Evolutionary conservation across 2,888 invertebrate species (phyloP).

Genomic region (Allacma fusca): DNA sequence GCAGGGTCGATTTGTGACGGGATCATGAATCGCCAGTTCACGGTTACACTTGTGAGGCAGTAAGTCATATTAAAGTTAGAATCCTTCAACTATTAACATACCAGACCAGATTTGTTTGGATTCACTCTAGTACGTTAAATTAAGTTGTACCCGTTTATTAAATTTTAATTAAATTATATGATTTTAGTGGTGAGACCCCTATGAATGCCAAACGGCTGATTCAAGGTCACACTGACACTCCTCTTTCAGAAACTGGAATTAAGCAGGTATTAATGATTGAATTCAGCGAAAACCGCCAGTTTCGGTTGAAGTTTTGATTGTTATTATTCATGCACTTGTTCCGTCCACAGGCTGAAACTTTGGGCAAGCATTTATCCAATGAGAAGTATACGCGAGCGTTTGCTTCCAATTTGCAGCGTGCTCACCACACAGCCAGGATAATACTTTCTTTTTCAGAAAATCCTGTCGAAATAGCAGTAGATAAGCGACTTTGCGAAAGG

Average conservation of each 20-base stretch:
- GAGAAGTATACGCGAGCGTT: conserved; percentile 48
- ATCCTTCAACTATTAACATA: neutral
- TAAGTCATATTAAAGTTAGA: conserved; percentile 41
- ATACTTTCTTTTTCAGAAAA: conserved; percentile 46
- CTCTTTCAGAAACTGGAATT: conserved; percentile 52
- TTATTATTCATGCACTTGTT: neutral
- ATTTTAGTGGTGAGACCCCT: conserved; percentile 56
- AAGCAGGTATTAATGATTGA: conserved; percentile 47
- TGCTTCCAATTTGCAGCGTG: conserved; percentile 53
- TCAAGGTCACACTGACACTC: conserved; percentile 56
- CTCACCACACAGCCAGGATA: conserved; percentile 51
- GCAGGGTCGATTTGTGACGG: neutral
- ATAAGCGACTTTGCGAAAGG: conserved; percentile 54
- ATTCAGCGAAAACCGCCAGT: neutral
- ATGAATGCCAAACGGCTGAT: conserved; percentile 53
- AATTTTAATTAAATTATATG: too few species aligned
- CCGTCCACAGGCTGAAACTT: conserved; percentile 47
- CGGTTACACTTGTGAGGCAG: conserved; percentile 57
- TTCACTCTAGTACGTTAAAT: too few species aligned
- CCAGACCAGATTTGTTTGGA: too few species aligned
- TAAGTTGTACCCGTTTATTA: too few species aligned
- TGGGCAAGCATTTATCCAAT: conserved; percentile 47
- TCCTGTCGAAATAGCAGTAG: conserved; percentile 41
- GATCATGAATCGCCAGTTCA: conserved; percentile 36
- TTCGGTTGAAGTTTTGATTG: neutral